phyloP scores from a whole-genome alignment of 2,113 vertebrate species.

The Columba janthina region DNA sequence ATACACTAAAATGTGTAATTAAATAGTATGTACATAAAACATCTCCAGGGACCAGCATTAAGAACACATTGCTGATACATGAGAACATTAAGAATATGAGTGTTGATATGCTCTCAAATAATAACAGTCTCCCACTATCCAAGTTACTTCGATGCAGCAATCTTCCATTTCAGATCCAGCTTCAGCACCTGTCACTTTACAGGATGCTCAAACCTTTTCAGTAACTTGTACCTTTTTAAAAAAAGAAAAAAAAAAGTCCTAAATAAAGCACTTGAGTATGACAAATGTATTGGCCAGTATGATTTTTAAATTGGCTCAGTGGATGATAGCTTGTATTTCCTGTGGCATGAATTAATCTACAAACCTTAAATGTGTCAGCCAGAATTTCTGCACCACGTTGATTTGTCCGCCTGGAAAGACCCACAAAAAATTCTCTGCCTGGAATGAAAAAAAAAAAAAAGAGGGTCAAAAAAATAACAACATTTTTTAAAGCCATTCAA shows the following conservation, averaged over 20 bases:
- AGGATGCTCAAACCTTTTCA: neutral
- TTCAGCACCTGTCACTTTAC: neutral
- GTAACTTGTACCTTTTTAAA: neutral
- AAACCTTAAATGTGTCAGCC: slow-evolving; percentile 96
- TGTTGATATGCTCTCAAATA: neutral
- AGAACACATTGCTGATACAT: neutral
- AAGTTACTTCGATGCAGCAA: neutral
- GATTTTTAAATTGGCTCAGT: neutral
- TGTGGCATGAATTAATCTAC: slow-evolving; percentile 25
- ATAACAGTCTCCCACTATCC: neutral
- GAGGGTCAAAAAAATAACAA: neutral
- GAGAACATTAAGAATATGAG: neutral
- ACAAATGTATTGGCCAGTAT: neutral
- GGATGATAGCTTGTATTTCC: neutral
- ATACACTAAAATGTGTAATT: neutral
- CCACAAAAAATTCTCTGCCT: slow-evolving; percentile 98
- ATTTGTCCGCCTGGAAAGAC: slow-evolving; percentile 96
- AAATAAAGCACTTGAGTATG: neutral
- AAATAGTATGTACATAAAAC: neutral
- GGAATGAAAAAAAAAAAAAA: slow-evolving; percentile 11
- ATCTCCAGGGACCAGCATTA: neutral
- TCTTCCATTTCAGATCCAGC: neutral
- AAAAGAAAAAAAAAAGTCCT: neutral
- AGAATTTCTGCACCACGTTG: slow-evolving; percentile 97
- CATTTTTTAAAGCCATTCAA: neutral